These are phyloP conservation scores for Apamea anceps DNA, from an alignment of 2,888 invertebrate species.

Conservation along the genomic window DNA sequence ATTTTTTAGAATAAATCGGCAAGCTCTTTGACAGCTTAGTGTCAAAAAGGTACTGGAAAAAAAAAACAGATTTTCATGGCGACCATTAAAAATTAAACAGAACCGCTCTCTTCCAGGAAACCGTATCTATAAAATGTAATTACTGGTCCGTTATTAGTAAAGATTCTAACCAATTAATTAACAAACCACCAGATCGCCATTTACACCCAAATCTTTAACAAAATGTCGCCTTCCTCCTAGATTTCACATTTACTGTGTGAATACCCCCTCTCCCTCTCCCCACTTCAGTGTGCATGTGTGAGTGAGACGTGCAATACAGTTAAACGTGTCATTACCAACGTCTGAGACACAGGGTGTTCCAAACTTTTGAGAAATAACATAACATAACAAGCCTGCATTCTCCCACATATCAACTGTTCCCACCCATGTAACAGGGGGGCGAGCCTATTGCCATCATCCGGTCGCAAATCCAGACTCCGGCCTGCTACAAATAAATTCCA, in stretches of 20 bases:
- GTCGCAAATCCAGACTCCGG: too few relatives aligned
- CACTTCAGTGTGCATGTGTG: slow-evolving; percentile 26
- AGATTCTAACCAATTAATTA: slow-evolving; percentile 42
- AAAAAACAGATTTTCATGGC: background rate
- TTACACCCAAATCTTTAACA: slow-evolving; percentile 31
- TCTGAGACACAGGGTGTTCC: slow-evolving; percentile 62
- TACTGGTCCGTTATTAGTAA: slow-evolving; percentile 19
- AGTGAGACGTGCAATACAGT: slow-evolving; percentile 68
- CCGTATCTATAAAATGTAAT: slow-evolving; percentile 1
- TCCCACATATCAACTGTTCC: background rate
- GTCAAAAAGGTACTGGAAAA: background rate
- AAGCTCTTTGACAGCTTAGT: background rate
- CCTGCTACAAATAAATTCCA: too few relatives aligned
- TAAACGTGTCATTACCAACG: slow-evolving; percentile 81
- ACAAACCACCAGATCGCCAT: slow-evolving; percentile 13
- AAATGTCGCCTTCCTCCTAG: slow-evolving; percentile 33
- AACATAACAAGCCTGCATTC: background rate
- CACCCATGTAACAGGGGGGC: too few relatives aligned
- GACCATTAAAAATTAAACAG: background rate
- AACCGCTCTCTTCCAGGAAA: background rate
- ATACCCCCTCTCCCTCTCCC: slow-evolving; percentile 2
- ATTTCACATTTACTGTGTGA: slow-evolving; percentile 15
- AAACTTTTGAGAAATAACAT: background rate
- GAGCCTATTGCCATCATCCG: too few relatives aligned
- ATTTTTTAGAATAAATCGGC: too few relatives aligned